Conservation (phyloP, 2,888 invertebrate species). For the Synergus itoensis region DNA sequence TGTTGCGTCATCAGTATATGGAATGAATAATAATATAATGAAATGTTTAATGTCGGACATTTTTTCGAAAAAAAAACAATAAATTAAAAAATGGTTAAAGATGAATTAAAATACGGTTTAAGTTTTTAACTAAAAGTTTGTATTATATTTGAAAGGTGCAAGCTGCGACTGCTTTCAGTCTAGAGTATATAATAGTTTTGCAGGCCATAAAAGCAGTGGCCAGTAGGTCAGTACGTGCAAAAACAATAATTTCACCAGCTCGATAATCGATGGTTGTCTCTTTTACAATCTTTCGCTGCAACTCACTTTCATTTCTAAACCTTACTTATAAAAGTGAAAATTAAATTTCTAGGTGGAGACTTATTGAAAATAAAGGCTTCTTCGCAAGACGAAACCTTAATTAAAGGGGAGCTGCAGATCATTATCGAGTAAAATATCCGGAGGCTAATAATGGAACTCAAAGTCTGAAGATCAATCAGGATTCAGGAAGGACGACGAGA, state of each 20-base stretch:
- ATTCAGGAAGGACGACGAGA: background rate
- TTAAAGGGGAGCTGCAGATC: slow-evolving; percentile 3
- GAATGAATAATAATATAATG: too few relatives aligned
- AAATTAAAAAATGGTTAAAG: too few relatives aligned
- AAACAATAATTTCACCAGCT: slow-evolving; percentile 29
- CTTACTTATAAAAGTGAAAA: background rate
- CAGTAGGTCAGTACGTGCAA: slow-evolving; percentile 34
- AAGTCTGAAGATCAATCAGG: background rate
- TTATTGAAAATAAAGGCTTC: background rate
- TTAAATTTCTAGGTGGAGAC: background rate
- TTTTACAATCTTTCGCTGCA: background rate
- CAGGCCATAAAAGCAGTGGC: slow-evolving; percentile 22
- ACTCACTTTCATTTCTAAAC: slow-evolving; percentile 43
- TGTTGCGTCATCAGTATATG: background rate
- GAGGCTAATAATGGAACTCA: slow-evolving; percentile 15
- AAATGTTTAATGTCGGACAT: too few relatives aligned
- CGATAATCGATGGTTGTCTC: slow-evolving; percentile 7
- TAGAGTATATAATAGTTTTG: too few relatives aligned
- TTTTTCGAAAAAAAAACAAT: too few relatives aligned
- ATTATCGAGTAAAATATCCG: slow-evolving; percentile 34
- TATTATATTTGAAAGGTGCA: too few relatives aligned
- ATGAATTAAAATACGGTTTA: too few relatives aligned
- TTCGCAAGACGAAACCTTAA: slow-evolving; percentile 10
- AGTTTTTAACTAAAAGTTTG: too few relatives aligned
- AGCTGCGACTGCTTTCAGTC: too few relatives aligned